Conservation (phyloP, 2,888 invertebrate species). For the Cataglyphis livida region DNA sequence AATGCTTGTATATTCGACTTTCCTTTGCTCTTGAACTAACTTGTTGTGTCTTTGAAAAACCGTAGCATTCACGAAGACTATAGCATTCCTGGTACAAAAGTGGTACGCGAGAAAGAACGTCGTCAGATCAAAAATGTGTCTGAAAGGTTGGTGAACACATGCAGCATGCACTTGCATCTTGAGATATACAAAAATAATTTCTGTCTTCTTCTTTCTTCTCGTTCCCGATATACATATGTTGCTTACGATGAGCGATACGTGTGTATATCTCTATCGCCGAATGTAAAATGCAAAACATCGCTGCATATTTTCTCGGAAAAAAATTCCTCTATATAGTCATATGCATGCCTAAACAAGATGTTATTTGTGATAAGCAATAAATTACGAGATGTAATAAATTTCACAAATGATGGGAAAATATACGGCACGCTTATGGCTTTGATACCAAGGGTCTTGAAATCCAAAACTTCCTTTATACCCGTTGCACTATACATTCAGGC, state of each 20-base stretch:
- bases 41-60: conserved; percentile 84
- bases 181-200: conserved; percentile 23
- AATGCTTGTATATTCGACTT: not conserved
- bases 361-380: conserved; percentile 25
- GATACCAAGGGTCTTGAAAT: conserved; percentile 16
- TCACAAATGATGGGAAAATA: not conserved
- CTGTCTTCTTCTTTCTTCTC: not conserved
- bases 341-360: conserved; percentile 46
- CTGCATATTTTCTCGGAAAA: conserved; percentile 1
- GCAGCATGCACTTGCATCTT: conserved; percentile 83
- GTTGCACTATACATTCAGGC: conserved; percentile 83
- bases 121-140: conserved; percentile 99
- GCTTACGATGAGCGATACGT: not conserved
- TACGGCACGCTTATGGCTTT: conserved; percentile 56
- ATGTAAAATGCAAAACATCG: not conserved
- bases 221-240: not conserved
- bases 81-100: conserved; percentile 94
- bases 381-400: not conserved
- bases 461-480: conserved; percentile 14
- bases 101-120: conserved; percentile 97
- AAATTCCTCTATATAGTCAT: conserved; percentile 17
- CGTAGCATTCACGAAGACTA: conserved; percentile 94
- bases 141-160: conserved; percentile 93
- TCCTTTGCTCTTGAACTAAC: conserved; percentile 77
- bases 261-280: conserved; percentile 2